Evolutionary conservation across 2,797 vertebrate genomes (phyloP), one percentile per base, ranked within the genome.

Genomic region (Halcyon smyrnensis): DNA sequence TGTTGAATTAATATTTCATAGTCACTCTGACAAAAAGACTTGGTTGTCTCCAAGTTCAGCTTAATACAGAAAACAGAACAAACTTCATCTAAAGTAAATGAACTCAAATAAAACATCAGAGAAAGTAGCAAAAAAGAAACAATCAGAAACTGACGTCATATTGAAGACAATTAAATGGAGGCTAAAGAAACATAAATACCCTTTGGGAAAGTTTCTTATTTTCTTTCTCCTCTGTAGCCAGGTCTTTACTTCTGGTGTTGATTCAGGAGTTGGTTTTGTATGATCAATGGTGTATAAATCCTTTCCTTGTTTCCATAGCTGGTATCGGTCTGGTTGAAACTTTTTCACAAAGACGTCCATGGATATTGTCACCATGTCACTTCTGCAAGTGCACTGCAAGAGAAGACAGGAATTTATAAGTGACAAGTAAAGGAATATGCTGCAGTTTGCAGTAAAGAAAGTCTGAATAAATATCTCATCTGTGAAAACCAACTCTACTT

Each of bases 331-430:
- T 27, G 99, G 99, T 89, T 99, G 99, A 98, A 99, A 99, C 77
- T 98, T 99, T 96, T 98, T 99, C 88, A 99, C 99, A 97, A 99
- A 99, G 34, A 99, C 97, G 60, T 99, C 99, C 99, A 99, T 99
- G 63, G 99, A 99, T 97, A 99, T 99, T 96, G 99, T 99, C 48
- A 99, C 99, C 99, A 99, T 99, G 97, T 99, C 99, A 86, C 98
- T 99, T 95, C 99, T 99, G 96, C 99, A 99, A 32, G 98, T 98
- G 96, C 99, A 99, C 99, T 99, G 92, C 23, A 97, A 97, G 21
- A 96, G 34, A 96, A 91, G 51, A 73, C 3, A 59, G 13, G 36
- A 73, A 74, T 63, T 75, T 32, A 0, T 68, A 84, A 75, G 18
- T 41, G 56, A 54, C 39, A 87, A 30, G 3, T 57, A 87, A 77